Percentiles rank a stretch among this genome's conserved stretches.
These are phyloP conservation scores for Noctua janthe DNA, from an alignment of 2,888 invertebrate species.

Conservation along the genomic window DNA sequence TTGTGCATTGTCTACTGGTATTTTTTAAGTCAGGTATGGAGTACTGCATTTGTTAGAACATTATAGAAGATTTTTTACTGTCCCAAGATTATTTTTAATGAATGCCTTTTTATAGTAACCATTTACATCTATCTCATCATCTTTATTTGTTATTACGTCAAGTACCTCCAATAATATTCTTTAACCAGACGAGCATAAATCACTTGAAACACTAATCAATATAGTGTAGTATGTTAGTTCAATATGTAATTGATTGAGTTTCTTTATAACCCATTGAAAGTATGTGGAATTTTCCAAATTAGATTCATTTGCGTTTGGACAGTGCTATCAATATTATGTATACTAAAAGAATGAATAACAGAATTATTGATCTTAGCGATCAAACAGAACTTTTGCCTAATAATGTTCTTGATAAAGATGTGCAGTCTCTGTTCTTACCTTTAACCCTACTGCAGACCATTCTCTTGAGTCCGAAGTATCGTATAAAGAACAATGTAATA, in stretches of 20 bases:
- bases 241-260: background rate
- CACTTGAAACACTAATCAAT: too few relatives aligned
- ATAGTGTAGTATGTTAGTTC: too few relatives aligned
- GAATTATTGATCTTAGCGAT: background rate
- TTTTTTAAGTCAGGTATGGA: too few relatives aligned
- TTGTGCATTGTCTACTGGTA: too few relatives aligned
- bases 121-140: too few relatives aligned
- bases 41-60: too few relatives aligned
- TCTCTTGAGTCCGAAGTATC: slow-evolving; percentile 15
- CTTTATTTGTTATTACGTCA: too few relatives aligned
- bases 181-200: too few relatives aligned
- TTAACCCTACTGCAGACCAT: background rate
- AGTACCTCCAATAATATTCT: too few relatives aligned
- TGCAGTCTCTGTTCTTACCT: slow-evolving; percentile 11
- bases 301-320: background rate
- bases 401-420: slow-evolving; percentile 8
- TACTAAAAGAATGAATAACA: background rate
- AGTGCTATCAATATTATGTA: background rate
- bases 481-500: slow-evolving; percentile 4
- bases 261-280: background rate
- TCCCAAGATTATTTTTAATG: too few relatives aligned
- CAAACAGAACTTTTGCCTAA: background rate
- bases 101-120: too few relatives aligned
- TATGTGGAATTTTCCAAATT: background rate
- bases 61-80: too few relatives aligned